Evolutionary conservation across 2,888 invertebrate species (phyloP).

Genomic region (Andrena praecox): DNA sequence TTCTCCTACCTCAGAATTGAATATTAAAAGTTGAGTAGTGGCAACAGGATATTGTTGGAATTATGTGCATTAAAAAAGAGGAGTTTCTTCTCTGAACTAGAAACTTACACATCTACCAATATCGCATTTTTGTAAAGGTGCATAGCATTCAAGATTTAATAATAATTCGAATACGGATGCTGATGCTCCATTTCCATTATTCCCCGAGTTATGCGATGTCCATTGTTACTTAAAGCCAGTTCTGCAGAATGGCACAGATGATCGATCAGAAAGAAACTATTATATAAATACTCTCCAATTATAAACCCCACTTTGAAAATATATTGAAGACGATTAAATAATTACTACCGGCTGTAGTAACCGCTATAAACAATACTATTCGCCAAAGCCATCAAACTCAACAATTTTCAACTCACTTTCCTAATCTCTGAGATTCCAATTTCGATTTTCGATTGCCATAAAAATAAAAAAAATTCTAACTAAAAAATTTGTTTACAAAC

Average conservation of each 20-base stretch:
- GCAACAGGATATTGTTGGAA: background rate
- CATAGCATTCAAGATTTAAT: background rate
- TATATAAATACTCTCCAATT: background rate
- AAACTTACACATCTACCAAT: background rate
- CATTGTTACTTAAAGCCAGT: background rate
- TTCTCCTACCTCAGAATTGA: background rate
- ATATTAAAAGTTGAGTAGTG: background rate
- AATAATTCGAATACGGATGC: conserved; percentile 8
- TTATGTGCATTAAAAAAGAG: no score
- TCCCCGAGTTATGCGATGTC: conserved; percentile 8
- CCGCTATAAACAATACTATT: no score
- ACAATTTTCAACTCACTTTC: background rate
- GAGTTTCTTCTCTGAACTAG: no score
- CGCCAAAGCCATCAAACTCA: no score
- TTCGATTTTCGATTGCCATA: background rate
- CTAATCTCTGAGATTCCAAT: background rate
- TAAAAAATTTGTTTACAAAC: background rate
- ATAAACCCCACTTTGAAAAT: background rate
- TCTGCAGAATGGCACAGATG: background rate
- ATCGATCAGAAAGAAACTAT: conserved; percentile 25
- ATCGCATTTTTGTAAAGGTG: background rate
- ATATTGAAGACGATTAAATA: no score
- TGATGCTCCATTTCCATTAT: conserved; percentile 25
- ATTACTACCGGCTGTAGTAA: no score
- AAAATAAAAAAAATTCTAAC: background rate